These are phyloP conservation scores for Astyanax mexicanus DNA, from an alignment of 2,797 vertebrate species.

Conservation along the genomic window DNA sequence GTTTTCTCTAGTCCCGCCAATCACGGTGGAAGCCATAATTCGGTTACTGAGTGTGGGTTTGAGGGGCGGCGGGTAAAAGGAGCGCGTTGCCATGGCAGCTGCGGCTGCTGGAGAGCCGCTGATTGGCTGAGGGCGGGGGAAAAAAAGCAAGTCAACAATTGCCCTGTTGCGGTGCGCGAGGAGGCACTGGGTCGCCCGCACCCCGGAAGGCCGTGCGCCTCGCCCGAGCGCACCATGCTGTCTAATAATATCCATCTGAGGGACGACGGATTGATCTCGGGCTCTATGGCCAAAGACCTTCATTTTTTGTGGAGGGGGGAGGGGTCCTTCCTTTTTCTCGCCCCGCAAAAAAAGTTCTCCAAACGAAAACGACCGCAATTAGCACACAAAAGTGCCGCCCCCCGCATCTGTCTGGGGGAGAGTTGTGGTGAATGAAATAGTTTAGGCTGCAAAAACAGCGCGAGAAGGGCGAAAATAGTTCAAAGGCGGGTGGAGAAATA, in stretches of 20 bases:
- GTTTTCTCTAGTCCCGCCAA: conserved; percentile 86
- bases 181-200: conserved; percentile 87
- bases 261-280: conserved; percentile 92
- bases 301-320: conserved; percentile 64
- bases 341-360: conserved; percentile 85
- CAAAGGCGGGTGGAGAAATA: background rate
- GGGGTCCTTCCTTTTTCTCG: conserved; percentile 82
- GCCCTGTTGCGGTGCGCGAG: conserved; percentile 90
- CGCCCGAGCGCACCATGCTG: conserved; percentile 91
- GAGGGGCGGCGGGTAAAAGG: conserved; percentile 82
- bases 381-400: conserved; percentile 77
- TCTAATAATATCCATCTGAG: conserved; percentile 97
- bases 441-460: background rate
- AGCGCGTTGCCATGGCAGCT: conserved; percentile 93
- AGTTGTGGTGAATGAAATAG: background rate
- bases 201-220: conserved; percentile 89
- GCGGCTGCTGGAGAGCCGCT: conserved; percentile 89
- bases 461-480: background rate
- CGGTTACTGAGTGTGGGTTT: conserved; percentile 84
- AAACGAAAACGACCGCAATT: conserved; percentile 82
- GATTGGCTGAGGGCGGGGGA: conserved; percentile 82
- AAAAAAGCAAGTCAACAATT: conserved; percentile 94
- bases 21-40: conserved; percentile 87
- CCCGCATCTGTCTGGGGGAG: background rate
- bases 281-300: conserved; percentile 82